A percentile compares a stretch with the other conserved stretches of the same genome.
Evolutionary conservation across 2,888 invertebrate species (phyloP).

Genomic region (Drosophila quinaria): DNA sequence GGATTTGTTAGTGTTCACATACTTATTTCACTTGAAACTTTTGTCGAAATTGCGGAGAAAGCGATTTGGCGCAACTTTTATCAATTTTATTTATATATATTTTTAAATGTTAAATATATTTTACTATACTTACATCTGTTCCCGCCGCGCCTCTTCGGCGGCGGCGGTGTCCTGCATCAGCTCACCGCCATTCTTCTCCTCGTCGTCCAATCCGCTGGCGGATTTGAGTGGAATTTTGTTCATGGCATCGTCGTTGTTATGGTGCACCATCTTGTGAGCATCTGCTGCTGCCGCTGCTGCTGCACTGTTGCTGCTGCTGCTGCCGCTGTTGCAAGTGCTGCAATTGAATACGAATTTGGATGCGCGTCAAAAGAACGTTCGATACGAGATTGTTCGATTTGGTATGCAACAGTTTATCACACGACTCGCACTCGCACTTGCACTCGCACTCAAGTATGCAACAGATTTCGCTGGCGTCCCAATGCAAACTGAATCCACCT

Average conservation of each 20-base stretch:
- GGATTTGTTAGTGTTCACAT: conserved; percentile 7
- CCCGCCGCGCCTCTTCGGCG: conserved; percentile 82
- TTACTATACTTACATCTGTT: conserved; percentile 74
- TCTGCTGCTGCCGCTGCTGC: conserved; percentile 64
- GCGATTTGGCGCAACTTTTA: conserved; percentile 10
- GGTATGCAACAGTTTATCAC: conserved; percentile 46
- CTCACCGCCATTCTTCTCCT: conserved; percentile 83
- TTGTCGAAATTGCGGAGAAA: conserved; percentile 24
- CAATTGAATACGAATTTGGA: conserved; percentile 8
- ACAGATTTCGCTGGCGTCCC: conserved; percentile 60
- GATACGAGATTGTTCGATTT: not conserved
- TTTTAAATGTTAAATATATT: not conserved
- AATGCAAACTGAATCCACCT: conserved; percentile 50
- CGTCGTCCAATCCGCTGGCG: conserved; percentile 78
- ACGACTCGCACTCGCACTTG: conserved; percentile 24
- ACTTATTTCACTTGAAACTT: not conserved
- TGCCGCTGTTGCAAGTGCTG: conserved; percentile 30
- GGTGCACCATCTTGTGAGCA: conserved; percentile 83
- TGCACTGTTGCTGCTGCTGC: conserved; percentile 27
- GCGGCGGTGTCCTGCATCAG: conserved; percentile 80
- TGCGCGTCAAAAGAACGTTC: not conserved
- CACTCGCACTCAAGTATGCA: conserved; percentile 52
- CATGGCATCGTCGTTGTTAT: conserved; percentile 83
- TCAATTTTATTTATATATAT: not conserved
- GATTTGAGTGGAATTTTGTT: conserved; percentile 84